Conservation (phyloP, 2,888 invertebrate genomes). For the Cynaeus angustus region DNA sequence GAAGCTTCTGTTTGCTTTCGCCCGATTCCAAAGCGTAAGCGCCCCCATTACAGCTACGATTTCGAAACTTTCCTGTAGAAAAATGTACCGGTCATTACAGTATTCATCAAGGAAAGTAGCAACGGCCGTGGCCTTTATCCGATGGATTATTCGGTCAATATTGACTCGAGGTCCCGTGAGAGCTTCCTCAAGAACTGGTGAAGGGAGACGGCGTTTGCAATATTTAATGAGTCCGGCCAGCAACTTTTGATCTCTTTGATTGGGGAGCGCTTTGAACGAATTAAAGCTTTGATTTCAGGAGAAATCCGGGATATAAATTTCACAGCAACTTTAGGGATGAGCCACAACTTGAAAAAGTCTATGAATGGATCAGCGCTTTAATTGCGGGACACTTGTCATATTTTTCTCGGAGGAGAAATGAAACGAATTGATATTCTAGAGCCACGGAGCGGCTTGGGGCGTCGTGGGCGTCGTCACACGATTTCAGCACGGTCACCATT, state of each 20-base stretch:
- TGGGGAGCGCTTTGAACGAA: conserved; percentile 7
- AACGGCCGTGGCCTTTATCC: too few relatives aligned
- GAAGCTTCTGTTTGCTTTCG: conserved; percentile 37
- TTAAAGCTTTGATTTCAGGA: conserved; percentile 3
- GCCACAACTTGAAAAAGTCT: too few relatives aligned
- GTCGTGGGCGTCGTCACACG: conserved; percentile 28
- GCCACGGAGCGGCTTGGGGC: conserved; percentile 4
- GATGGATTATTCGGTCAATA: conserved; percentile 23
- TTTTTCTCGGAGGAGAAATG: too few relatives aligned
- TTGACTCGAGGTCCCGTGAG: conserved; percentile 15
- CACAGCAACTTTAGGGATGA: too few relatives aligned
- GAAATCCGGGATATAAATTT: conserved; percentile 2
- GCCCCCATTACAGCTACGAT: background rate
- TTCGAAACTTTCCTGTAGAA: background rate
- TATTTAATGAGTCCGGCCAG: conserved; percentile 16
- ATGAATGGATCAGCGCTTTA: too few relatives aligned
- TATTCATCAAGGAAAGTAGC: conserved; percentile 2
- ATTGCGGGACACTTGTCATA: too few relatives aligned
- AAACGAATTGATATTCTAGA: conserved; percentile 21
- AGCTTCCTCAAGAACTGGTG: conserved; percentile 14
- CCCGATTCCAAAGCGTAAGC: conserved; percentile 2
- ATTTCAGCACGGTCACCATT: conserved; percentile 53
- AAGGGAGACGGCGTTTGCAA: conserved; percentile 13
- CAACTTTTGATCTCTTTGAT: conserved; percentile 27
- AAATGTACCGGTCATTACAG: conserved; percentile 1